Conservation (phyloP, 2,113 vertebrate species). For the Rhizomys pruinosus region DNA sequence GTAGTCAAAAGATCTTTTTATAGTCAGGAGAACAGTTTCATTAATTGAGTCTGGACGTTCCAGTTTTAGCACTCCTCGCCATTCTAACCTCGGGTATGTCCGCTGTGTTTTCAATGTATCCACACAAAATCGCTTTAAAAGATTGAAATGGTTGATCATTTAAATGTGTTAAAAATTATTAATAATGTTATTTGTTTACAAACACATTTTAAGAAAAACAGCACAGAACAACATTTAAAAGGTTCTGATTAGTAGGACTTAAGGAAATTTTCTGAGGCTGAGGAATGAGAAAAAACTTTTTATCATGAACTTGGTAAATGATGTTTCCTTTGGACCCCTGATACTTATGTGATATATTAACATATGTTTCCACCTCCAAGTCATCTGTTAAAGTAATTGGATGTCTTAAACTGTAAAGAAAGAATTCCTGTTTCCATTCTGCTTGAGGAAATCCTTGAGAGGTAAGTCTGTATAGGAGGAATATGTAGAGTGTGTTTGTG, state of each 20-base stretch:
- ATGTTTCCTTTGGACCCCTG: constrained; percentile 1
- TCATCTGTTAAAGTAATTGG: background rate
- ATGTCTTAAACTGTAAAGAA: background rate
- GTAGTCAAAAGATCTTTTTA: background rate
- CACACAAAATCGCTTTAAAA: constrained; percentile 12
- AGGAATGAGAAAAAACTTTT: background rate
- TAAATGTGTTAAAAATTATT: constrained; percentile 23
- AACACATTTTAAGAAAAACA: constrained; percentile 36
- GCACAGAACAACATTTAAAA: constrained; percentile 26
- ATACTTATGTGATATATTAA: background rate
- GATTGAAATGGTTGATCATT: background rate
- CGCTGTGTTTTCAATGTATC: background rate
- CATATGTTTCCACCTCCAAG: background rate
- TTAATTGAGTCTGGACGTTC: background rate
- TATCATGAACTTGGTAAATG: constrained; percentile 5
- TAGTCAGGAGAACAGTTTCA: background rate
- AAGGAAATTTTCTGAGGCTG: background rate
- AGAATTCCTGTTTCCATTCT: constrained; percentile 31
- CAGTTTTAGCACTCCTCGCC: background rate
- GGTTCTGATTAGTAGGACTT: background rate
- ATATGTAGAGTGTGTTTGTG: background rate
- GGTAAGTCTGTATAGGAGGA: background rate
- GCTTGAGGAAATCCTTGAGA: constrained; percentile 5
- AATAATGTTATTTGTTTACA: constrained; percentile 11
- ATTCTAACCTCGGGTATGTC: background rate